Conservation (phyloP, 1,140 invertebrate species). For the Solenopsis invicta region DNA sequence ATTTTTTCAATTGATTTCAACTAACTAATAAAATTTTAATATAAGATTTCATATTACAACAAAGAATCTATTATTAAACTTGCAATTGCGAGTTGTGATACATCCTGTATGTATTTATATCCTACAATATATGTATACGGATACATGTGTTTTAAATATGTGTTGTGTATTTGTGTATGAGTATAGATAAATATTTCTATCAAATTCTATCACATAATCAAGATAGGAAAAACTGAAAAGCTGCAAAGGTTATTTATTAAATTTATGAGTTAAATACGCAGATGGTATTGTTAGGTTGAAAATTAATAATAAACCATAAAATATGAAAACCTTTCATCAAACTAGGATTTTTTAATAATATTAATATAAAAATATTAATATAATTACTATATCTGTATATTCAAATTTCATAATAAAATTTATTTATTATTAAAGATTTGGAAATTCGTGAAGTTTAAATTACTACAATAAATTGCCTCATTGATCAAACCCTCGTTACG, state of each 20-base stretch:
- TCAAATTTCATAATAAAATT: conserved; percentile 30
- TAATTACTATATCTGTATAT: conserved; percentile 25
- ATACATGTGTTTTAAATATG: conserved; percentile 39
- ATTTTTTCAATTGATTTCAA: conserved; percentile 1
- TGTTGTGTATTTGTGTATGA: conserved; percentile 20
- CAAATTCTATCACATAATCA: conserved; percentile 64
- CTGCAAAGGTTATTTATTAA: conserved; percentile 34
- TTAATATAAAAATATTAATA: conserved; percentile 23
- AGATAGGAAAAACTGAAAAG: conserved; percentile 44
- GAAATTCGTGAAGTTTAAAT: conserved; percentile 13
- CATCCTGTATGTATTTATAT: conserved; percentile 44
- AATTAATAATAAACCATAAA: conserved; percentile 55
- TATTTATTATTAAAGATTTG: conserved; percentile 1
- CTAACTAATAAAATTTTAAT: neutral
- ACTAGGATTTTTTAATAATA: conserved; percentile 34
- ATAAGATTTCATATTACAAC: neutral
- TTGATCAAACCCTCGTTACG: neutral
- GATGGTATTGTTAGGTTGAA: conserved; percentile 9
- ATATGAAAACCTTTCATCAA: conserved; percentile 47
- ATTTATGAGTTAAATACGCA: conserved; percentile 33
- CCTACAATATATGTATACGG: conserved; percentile 43
- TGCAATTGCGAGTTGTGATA: neutral
- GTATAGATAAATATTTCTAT: conserved; percentile 33
- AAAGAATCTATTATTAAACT: neutral
- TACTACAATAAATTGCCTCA: neutral